Conservation (phyloP, 2,113 vertebrate species). For the Actenoides lindsayi region DNA sequence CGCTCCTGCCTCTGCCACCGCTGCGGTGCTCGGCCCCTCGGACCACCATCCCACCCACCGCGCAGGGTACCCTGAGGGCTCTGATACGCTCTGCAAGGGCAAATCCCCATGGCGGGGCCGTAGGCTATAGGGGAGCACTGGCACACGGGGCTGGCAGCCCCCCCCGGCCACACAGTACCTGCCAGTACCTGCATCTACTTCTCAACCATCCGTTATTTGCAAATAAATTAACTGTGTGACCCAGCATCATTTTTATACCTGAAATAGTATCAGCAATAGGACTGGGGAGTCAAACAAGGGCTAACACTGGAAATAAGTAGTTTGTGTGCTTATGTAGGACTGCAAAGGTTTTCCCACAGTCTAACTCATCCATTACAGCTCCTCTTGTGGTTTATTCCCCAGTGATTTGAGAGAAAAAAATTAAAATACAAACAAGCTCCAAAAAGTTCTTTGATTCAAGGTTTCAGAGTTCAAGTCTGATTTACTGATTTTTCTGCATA, state of each 20-base stretch:
- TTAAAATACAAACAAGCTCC: background rate
- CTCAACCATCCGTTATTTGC: rapidly evolving
- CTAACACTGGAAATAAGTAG: background rate
- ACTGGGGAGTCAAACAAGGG: background rate
- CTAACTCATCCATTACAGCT: background rate
- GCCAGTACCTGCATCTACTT: rapidly evolving
- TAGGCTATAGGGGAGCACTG: background rate
- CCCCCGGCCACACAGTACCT: background rate
- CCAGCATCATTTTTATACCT: background rate
- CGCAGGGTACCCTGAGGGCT: background rate
- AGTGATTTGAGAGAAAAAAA: no score
- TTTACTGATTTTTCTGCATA: background rate
- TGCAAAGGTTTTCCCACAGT: rapidly evolving
- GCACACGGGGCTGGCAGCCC: background rate
- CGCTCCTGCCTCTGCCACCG: background rate
- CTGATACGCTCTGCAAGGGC: background rate
- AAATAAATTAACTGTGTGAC: background rate
- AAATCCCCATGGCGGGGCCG: no score
- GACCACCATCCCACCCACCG: no score
- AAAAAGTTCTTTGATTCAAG: background rate
- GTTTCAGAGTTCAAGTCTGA: background rate
- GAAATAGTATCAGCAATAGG: background rate
- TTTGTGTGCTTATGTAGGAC: rapidly evolving
- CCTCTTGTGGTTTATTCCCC: background rate
- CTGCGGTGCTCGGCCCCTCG: background rate